Conservation (phyloP, 1,140 invertebrate species). For the Aphis gossypii region DNA sequence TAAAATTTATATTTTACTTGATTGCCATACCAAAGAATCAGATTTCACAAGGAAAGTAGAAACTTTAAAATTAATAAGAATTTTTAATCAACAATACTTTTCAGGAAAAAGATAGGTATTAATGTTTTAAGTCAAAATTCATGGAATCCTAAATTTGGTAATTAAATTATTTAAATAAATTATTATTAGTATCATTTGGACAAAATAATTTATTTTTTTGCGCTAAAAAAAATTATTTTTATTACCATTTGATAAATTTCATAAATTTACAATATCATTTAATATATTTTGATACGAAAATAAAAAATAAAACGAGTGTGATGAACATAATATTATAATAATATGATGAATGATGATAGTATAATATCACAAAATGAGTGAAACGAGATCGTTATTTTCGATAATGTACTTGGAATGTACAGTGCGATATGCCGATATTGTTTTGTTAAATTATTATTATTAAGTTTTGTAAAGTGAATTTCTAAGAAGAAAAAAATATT, state of each 20-base stretch:
- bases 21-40: neutral
- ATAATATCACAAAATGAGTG: neutral
- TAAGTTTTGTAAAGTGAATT: neutral
- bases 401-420: neutral
- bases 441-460: neutral
- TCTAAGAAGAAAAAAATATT: slow-evolving; percentile 1
- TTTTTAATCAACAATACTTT: neutral
- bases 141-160: neutral
- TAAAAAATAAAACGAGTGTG: neutral
- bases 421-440: neutral
- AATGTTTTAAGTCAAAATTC: neutral
- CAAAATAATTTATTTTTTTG: neutral
- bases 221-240: neutral
- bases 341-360: neutral
- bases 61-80: neutral
- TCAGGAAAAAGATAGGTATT: neutral
- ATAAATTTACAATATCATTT: neutral
- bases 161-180: neutral
- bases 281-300: neutral
- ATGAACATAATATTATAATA: neutral
- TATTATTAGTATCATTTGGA: neutral
- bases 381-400: too few species aligned
- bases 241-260: neutral
- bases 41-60: neutral
- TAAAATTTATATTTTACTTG: neutral